Evolutionary conservation across 2,888 invertebrate genomes (phyloP).

Genomic region (Lepetodrilus schrolli): DNA sequence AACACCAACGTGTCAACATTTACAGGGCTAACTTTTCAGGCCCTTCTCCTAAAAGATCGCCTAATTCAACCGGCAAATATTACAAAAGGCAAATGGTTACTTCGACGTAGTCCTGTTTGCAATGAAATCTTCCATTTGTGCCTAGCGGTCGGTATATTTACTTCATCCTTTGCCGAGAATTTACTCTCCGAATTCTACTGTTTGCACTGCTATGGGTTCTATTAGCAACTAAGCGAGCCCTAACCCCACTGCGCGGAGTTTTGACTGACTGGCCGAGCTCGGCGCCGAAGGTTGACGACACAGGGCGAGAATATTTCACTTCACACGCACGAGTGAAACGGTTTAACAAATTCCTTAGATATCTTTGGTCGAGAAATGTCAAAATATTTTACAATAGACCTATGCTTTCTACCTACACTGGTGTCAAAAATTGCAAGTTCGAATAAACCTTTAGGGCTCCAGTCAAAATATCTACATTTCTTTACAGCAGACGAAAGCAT

Average conservation of each 20-base stretch:
- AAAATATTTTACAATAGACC: constrained; percentile 29
- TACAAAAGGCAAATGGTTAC: constrained; percentile 11
- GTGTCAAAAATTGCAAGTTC: too few relatives aligned
- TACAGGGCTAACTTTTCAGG: background rate
- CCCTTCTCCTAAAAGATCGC: background rate
- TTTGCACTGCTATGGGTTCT: background rate
- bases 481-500: too few relatives aligned
- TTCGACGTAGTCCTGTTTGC: constrained; percentile 5
- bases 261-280: background rate
- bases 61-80: constrained; percentile 26
- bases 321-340: constrained; percentile 24
- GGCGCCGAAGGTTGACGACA: background rate
- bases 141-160: background rate
- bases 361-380: constrained; percentile 10
- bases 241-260: background rate
- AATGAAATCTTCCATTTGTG: constrained; percentile 26
- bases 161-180: constrained; percentile 12
- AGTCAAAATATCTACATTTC: too few relatives aligned
- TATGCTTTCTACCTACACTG: too few relatives aligned
- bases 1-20: constrained; percentile 19
- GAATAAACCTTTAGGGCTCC: too few relatives aligned
- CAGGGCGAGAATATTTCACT: constrained; percentile 14
- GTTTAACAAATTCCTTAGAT: constrained; percentile 15
- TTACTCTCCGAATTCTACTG: constrained; percentile 16
- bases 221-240: constrained; percentile 12